Conservation (phyloP, 2,888 invertebrate genomes). For the Thereva nobilitata region DNA sequence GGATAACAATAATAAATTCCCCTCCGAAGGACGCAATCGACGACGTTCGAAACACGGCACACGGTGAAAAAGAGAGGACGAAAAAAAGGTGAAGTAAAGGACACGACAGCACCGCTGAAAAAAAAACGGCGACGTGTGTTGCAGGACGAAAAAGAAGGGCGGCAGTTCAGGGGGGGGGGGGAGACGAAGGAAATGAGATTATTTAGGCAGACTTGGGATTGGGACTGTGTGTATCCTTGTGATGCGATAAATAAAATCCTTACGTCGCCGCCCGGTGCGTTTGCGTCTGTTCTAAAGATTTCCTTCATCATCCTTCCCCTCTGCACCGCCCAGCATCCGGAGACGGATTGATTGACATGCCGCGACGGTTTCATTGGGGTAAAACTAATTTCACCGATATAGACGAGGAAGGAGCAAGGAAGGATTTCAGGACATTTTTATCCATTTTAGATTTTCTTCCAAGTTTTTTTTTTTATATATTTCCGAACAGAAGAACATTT, state of each 20-base stretch:
- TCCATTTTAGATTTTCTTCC: background rate
- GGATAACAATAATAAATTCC: too few relatives aligned
- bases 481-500: too few relatives aligned
- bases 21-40: too few relatives aligned
- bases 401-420: background rate
- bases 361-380: slow-evolving; percentile 5
- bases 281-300: background rate
- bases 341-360: background rate
- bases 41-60: too few relatives aligned
- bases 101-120: background rate
- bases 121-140: background rate
- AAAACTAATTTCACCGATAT: slow-evolving; percentile 2
- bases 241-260: slow-evolving; percentile 11
- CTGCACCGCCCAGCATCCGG: background rate
- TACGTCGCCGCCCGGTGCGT: background rate
- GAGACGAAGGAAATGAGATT: slow-evolving; percentile 4
- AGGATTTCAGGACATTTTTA: slow-evolving; percentile 22
- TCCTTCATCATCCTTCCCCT: background rate
- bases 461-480: too few relatives aligned
- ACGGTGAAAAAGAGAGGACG: too few relatives aligned
- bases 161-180: background rate
- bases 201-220: background rate
- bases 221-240: background rate
- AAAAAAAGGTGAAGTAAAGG: too few relatives aligned
- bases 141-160: background rate